Conservation (phyloP, 2,888 invertebrate species). For the Melanostoma mellinum region DNA sequence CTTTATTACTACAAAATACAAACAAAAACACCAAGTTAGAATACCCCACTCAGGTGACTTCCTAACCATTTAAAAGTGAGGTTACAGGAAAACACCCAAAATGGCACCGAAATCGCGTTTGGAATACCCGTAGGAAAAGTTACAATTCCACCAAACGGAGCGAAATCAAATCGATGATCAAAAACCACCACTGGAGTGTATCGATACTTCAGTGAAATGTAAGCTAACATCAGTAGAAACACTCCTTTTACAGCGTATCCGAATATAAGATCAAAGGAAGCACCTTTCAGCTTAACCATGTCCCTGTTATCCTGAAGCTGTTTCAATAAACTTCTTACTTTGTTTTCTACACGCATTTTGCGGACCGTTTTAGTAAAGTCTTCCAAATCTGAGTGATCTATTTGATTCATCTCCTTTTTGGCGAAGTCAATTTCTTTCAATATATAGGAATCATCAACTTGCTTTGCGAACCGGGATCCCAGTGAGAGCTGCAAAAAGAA, state of each 20-base stretch:
- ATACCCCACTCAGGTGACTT: conserved; percentile 27
- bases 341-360: conserved; percentile 78
- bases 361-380: conserved; percentile 77
- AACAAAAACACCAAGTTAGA: background rate
- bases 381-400: conserved; percentile 70
- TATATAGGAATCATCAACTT: conserved; percentile 5
- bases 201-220: conserved; percentile 82
- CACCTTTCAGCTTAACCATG: conserved; percentile 74
- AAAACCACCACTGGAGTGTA: conserved; percentile 82
- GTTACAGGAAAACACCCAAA: conserved; percentile 83
- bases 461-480: conserved; percentile 35
- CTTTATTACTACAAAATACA: background rate
- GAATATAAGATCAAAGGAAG: conserved; percentile 76
- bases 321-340: conserved; percentile 74
- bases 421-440: conserved; percentile 33
- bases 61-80: conserved; percentile 80
- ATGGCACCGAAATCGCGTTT: conserved; percentile 83
- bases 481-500: conserved; percentile 33
- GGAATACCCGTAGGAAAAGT: conserved; percentile 83
- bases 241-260: conserved; percentile 81
- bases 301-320: conserved; percentile 73
- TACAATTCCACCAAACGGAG: conserved; percentile 82
- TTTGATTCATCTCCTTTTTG: conserved; percentile 19
- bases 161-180: conserved; percentile 81
- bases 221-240: conserved; percentile 79